Base-by-base conservation (phyloP, 2,888 invertebrate species). In the Tetramorium bicarinatum region DNA sequence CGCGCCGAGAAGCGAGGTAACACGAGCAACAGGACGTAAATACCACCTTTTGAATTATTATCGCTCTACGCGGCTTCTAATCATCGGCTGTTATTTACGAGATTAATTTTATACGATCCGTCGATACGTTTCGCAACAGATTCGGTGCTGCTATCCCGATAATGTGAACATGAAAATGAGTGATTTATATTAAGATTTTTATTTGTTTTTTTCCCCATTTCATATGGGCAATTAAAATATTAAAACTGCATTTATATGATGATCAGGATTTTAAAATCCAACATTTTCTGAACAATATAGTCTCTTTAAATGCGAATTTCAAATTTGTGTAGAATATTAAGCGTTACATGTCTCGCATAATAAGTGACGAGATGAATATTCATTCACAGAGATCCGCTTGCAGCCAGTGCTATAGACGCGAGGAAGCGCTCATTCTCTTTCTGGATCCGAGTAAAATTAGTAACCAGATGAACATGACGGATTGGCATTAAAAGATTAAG, bases 41-140 rank as follows among this genome's bases (percentile, higher is more conserved):
- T 83, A 90, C 81, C 85, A 83, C 82, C 90, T 90, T 87, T 83
- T 80, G 83, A 85, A 83, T 86, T 85, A 90, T 90, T 88, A 90
- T 87, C 67, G 82, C 83, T 59, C 84, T 75, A 85, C 62, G 72
- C 85, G 83, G 82, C 85, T 85, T 88, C 84, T 90, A 90, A 87
- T 89, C 90, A 83, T 69, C 86, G 87, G 59, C 79, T 76, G 84
- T 87, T 88, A 89, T 89, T 88, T 88, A 88, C 79, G 84, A 72
- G 67, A 77, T 80, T 81, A 61, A 61, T 49, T 62, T 85, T 81
- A 67, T 67, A 54, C 3, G 38, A 7, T n/a, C 29, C 29, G 8
- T 54, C 69, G 67, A 67, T 67, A 54, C 15, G 41, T 44, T n/a
- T 38, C 3, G 41, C n/a, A 52, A 71, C 0, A 11, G 3, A 34